Evolutionary conservation across 92 coral and sea anemone species (phyloP), one percentile per base, ranked within the genome.

Genomic region (Siderastrea siderea): DNA sequence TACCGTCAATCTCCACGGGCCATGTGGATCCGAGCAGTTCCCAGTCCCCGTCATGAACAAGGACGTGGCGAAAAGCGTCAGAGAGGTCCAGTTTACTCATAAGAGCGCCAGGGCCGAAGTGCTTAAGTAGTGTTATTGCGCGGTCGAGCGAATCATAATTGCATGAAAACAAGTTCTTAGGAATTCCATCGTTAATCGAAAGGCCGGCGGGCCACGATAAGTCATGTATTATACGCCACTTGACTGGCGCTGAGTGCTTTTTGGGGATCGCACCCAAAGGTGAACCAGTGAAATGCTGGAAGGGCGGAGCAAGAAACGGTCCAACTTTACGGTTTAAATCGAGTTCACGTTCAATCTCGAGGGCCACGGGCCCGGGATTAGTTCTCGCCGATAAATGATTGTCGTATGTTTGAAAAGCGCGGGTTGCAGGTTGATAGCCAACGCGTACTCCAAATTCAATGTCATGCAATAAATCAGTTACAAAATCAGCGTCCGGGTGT

Each of bases 41-140:
- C 87, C 91, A 88, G 75, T 81, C 91, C 76, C 80, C 53, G 7
- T 19, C 44, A 15, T 52, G 82, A 44, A 88, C 87, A 0, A 81
- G 46, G 15, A 88, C 74, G 51, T 81, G 92, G 0, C 87, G 75
- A 68, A 81, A 88, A 12, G 92, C 92, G 53, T 88, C 87, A 26
- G 81, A 59, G 17, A 81, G 44, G 72, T 88, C 91, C 67, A 88
- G 72, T 74, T 88, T 87, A 60, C 91, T 80, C 91, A 87, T 87
- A 2, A 87, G 70, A 9, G 92, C 83, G 17, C 92, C 87, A 7
- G 51, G 15, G 8, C 71, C 92, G 53, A n/a, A 44, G 19, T 14
- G 66, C 54, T 73, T 88, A 15, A 81, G 77, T 4, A 47, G 71
- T 45, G 75, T 14, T 26, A 88, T 88, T 47, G 92, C 87, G 78